Evolutionary conservation across 2,113 vertebrate genomes (phyloP), one percentile per base, ranked within the genome.

Genomic region (Microtus oregoni): DNA sequence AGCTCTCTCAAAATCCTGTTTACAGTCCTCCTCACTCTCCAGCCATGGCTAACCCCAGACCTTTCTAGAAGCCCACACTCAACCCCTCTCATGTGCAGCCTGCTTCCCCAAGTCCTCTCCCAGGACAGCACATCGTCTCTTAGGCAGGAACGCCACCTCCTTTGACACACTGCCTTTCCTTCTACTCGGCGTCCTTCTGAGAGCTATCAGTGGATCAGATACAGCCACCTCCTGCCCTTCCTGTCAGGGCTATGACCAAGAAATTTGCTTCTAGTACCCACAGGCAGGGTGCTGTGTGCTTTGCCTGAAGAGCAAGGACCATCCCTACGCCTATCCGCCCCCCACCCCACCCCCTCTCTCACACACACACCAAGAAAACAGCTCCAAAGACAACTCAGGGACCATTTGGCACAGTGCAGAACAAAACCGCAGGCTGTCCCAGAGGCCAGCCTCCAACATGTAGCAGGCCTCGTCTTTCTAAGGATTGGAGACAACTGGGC

Each of bases 291-390:
- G 8, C 61, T 17, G 70, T 91, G 72, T 52, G 19, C 52, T 68
- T 19, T 17, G 35, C 55, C n/a, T n/a, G 28, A n/a, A 17, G 55
- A 68, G 17, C 38, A 78, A 77, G 73, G 22, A 35, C 26, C 17
- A 0, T 67, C 52, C 11, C 32, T 10, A 2, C 0, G 17, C 17
- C 55, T 58, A 58, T 4, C 12, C 41, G 2, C 17, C 5, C 2
- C 4, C 30, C 7, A 3, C 30, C 30, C 50, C 50, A 2, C 50
- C 50, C 50, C 50, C 50, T 11, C 47, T 47, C 47, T 11, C 67
- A 17, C 32, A 70, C 32, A 70, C 32, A 70, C 15, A 19, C 15
- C 15, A 73, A 67, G 65, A 63, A 26, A 1, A 47, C 72, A 72
- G 87, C 52, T 24, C 55, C 35, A 28, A 65, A 63, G 44, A 75